Evolutionary conservation across 2,113 vertebrate genomes (phyloP).

Genomic region (Monopterus albus): DNA sequence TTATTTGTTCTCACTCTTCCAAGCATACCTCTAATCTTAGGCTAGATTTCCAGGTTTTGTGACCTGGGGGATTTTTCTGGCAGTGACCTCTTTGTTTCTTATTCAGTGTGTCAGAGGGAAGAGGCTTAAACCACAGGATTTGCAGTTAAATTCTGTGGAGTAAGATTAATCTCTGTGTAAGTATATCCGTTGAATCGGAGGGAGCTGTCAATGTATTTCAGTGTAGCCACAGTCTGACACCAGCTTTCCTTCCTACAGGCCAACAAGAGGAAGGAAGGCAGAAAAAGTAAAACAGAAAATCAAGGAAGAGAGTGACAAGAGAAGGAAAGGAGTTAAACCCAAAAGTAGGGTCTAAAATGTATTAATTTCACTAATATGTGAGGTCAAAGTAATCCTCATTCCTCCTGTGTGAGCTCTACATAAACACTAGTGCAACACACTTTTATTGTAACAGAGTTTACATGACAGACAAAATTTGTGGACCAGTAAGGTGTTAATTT

Average conservation of each 20-base stretch:
- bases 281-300: conserved; percentile 28
- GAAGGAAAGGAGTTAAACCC: conserved; percentile 41
- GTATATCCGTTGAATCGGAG: conserved; percentile 53
- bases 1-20: conserved; percentile 32
- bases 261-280: conserved; percentile 43
- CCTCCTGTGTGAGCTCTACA: conserved; percentile 23
- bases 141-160: conserved; percentile 40
- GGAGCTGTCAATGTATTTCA: conserved; percentile 61
- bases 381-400: conserved; percentile 37
- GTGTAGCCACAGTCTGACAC: conserved; percentile 55
- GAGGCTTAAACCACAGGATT: conserved; percentile 45
- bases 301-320: conserved; percentile 49
- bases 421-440: conserved; percentile 15
- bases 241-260: conserved; percentile 42
- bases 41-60: conserved; percentile 49
- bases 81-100: conserved; percentile 42
- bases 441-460: conserved; percentile 23
- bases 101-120: conserved; percentile 26
- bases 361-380: conserved; percentile 42
- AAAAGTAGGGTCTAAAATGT: conserved; percentile 40
- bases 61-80: conserved; percentile 49
- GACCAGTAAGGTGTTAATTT: conserved; percentile 55
- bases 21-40: conserved; percentile 44
- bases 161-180: conserved; percentile 50
- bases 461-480: conserved; percentile 22